Evolutionary conservation across 2,113 vertebrate species (phyloP), one percentile per base, ranked within the genome.

Genomic region (Calidris pygmaea): DNA sequence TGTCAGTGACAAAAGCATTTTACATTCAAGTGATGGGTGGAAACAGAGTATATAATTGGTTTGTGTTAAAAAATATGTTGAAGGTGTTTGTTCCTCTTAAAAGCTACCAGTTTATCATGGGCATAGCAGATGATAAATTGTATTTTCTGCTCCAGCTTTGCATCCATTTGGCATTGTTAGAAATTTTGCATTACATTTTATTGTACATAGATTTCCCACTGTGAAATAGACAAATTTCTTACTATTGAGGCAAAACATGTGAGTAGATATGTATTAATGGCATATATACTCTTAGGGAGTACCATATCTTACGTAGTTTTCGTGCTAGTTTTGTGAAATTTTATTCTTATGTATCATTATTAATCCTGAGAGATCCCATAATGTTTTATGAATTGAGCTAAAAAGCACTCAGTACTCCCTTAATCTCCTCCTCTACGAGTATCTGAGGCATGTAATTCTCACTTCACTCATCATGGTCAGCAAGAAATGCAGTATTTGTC

Each of bases 171-270:
- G 3, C 41, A 60, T 41, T 73, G 37, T 56, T 71, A 67, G 34
- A 84, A 87, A 63, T 84, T 60, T 45, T 48, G 14, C 4, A 8
- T 53, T 76, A 10, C 2, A 2, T 75, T 81, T 93, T 90, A 48
- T 47, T 95, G 52, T 78, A 55, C 39, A 21, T 50, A 10, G n/a
- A 41, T 82, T 93, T 92, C 10, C 27, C 3, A 18, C 32, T 50
- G n/a, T 58, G 45, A 29, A 80, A 45, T n/a, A 87, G 50, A 66
- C 3, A 37, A 41, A 48, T 73, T 82, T 62, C 60, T 73, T 95
- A 55, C 13, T 82, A 26, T 29, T 60, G 26, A 85, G 62, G 27
- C 19, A 94, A 89, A 95, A 70, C 20, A 18, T 85, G 87, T 85
- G 59, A 90, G 29, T 55, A 53, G 34, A 7, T 86, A 17, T 6